phyloP scores from a whole-genome alignment of 92 coral and sea anemone genomes.

The Metridium senile region DNA sequence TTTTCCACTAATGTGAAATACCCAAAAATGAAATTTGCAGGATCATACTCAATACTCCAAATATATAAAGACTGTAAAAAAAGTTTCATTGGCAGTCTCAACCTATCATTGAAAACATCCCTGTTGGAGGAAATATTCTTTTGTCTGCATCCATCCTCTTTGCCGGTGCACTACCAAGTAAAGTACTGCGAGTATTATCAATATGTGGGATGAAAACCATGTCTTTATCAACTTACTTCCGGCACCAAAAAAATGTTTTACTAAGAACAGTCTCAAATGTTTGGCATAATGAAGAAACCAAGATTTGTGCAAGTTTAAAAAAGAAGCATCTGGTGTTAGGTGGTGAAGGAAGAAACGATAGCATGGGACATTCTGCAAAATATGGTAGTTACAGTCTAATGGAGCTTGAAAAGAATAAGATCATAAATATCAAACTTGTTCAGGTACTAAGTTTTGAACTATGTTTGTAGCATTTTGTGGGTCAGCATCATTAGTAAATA shows the following conservation, averaged over 20 bases:
- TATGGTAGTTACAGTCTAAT: constrained; percentile 25
- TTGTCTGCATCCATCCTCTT: constrained; percentile 21
- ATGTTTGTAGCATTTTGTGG: too few relatives aligned
- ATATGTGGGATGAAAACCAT: constrained; percentile 11
- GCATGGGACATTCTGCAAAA: constrained; percentile 40
- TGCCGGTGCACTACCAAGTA: constrained; percentile 34
- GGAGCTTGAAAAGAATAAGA: constrained; percentile 22
- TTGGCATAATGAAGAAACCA: neutral
- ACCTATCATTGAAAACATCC: constrained; percentile 9
- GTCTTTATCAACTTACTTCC: constrained; percentile 11
- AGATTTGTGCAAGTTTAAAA: neutral
- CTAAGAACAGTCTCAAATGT: constrained; percentile 5
- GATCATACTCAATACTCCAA: constrained; percentile 2
- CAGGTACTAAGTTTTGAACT: too few relatives aligned
- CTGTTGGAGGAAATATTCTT: constrained; percentile 24
- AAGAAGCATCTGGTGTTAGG: constrained; percentile 9
- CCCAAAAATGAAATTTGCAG: constrained; percentile 8
- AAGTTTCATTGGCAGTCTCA: constrained; percentile 16
- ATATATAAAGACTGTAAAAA: constrained; percentile 15
- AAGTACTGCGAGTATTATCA: constrained; percentile 1
- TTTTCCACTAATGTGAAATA: neutral
- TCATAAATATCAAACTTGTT: constrained; percentile 12
- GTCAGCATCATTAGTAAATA: too few relatives aligned
- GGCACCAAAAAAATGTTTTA: constrained; percentile 25
- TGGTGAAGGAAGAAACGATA: constrained; percentile 27